Percentiles rank a stretch among this genome's conserved stretches.
Conservation (phyloP, 1,140 invertebrate genomes). For the Ctenoplectra terminalis region DNA sequence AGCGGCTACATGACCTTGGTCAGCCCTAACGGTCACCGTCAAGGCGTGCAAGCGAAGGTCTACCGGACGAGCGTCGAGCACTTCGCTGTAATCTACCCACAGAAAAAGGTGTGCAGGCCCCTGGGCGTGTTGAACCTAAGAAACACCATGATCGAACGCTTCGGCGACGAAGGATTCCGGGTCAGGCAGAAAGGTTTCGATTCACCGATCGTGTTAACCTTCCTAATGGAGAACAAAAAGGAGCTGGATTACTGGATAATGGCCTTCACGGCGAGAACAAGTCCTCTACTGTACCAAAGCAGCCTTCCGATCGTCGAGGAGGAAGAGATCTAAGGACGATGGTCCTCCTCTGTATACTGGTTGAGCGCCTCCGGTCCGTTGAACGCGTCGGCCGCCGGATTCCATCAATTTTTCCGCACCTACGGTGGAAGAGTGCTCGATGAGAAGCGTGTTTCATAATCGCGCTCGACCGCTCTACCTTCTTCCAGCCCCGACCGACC, state of each 20-base stretch:
- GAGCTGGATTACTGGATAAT: conserved; percentile 86
- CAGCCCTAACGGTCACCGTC: conserved; percentile 84
- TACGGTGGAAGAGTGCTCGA: not conserved
- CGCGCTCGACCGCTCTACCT: no score
- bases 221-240: conserved; percentile 84
- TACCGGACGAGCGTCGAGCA: conserved; percentile 87
- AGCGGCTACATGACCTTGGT: conserved; percentile 85
- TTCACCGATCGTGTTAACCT: conserved; percentile 84
- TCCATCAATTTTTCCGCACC: conserved; percentile 11
- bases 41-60: conserved; percentile 86
- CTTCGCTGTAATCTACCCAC: conserved; percentile 87
- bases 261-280: conserved; percentile 84
- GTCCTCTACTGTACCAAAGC: conserved; percentile 83
- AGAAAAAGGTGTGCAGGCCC: conserved; percentile 86
- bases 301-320: conserved; percentile 86
- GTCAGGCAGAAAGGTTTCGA: conserved; percentile 86
- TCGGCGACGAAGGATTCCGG: conserved; percentile 83
- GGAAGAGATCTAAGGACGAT: conserved; percentile 82
- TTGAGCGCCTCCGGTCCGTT: no score
- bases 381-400: no score
- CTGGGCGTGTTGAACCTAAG: conserved; percentile 86
- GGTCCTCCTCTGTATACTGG: no score
- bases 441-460: not conserved
- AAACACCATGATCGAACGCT: conserved; percentile 84
- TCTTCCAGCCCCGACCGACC: no score